Evolutionary conservation across 35 echinoderm and acorn worm genomes (phyloP).

Genomic region (Diadema setosum): DNA sequence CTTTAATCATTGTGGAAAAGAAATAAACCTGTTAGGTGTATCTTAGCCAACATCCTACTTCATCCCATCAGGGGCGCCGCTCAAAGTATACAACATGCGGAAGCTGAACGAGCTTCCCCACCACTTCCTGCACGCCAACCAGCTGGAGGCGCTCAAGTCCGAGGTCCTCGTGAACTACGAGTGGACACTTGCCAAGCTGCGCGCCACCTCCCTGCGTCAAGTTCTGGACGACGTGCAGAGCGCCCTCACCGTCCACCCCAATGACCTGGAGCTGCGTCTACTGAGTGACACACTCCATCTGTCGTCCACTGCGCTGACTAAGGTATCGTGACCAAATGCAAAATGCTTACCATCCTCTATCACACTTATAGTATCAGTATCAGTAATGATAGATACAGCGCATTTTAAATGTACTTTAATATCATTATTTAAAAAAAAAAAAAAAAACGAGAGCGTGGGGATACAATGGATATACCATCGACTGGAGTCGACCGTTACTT

Average conservation of each 20-base stretch:
- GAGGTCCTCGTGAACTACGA: constrained; percentile 82
- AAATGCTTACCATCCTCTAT: too few relatives aligned
- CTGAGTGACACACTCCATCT: constrained; percentile 70
- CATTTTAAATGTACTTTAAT: too few relatives aligned
- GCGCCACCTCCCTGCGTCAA: constrained; percentile 44
- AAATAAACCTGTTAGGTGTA: too few relatives aligned
- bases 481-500: too few relatives aligned
- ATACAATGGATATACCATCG: too few relatives aligned
- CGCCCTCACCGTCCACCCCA: constrained; percentile 72
- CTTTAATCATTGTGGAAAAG: too few relatives aligned
- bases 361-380: too few relatives aligned
- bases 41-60: too few relatives aligned
- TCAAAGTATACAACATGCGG: constrained; percentile 61
- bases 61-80: too few relatives aligned
- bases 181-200: constrained; percentile 76
- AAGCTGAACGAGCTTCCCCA: constrained; percentile 75
- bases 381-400: too few relatives aligned
- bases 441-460: too few relatives aligned
- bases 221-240: constrained; percentile 74
- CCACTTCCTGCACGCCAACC: constrained; percentile 69
- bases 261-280: constrained; percentile 70
- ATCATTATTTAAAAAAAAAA: too few relatives aligned
- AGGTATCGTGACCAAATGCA: constrained; percentile 17
- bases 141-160: constrained; percentile 65
- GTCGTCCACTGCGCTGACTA: constrained; percentile 39